phyloP scores from a whole-genome alignment of 1,140 invertebrate species.

The Callitettix versicolor region DNA sequence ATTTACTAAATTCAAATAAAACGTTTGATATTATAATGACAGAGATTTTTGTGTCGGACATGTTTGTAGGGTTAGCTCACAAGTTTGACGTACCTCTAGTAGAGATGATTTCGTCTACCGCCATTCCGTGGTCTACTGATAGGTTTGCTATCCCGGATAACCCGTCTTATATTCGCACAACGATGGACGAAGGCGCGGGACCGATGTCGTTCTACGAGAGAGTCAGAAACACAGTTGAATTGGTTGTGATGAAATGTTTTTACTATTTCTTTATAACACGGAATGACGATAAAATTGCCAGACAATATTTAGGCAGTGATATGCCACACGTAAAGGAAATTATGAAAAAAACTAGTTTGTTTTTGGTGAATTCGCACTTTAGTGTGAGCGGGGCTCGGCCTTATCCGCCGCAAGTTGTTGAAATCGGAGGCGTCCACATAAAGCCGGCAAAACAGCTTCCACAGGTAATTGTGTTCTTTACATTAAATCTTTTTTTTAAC shows the following conservation, averaged over 20 bases:
- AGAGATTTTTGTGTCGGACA: slow-evolving; percentile 24
- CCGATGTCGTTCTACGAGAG: slow-evolving; percentile 44
- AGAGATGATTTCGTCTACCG: slow-evolving; percentile 29
- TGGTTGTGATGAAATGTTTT: background rate
- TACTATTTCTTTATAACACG: slow-evolving; percentile 1
- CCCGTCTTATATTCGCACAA: slow-evolving; percentile 34
- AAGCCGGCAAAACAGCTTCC: slow-evolving; percentile 26
- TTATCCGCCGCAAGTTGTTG: slow-evolving; percentile 37
- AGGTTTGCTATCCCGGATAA: slow-evolving; percentile 17
- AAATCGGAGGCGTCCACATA: slow-evolving; percentile 47
- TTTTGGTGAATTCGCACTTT: slow-evolving; percentile 45
- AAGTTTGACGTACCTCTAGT: slow-evolving; percentile 33
- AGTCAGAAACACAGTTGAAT: slow-evolving; percentile 35
- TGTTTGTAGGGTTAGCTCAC: slow-evolving; percentile 29
- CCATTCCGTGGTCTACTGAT: slow-evolving; percentile 17
- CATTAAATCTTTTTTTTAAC: too few relatives aligned
- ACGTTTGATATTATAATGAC: slow-evolving; percentile 24
- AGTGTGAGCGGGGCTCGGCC: slow-evolving; percentile 37
- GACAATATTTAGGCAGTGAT: slow-evolving; percentile 35
- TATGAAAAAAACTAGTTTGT: slow-evolving; percentile 35
- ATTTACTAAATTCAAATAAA: slow-evolving; percentile 34
- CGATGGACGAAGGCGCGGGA: slow-evolving; percentile 24
- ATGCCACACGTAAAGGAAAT: slow-evolving; percentile 37
- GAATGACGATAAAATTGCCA: slow-evolving; percentile 30
- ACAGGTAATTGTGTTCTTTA: too few relatives aligned